phyloP scores from a whole-genome alignment of 2,113 vertebrate species.

The Hippocampus abdominalis region DNA sequence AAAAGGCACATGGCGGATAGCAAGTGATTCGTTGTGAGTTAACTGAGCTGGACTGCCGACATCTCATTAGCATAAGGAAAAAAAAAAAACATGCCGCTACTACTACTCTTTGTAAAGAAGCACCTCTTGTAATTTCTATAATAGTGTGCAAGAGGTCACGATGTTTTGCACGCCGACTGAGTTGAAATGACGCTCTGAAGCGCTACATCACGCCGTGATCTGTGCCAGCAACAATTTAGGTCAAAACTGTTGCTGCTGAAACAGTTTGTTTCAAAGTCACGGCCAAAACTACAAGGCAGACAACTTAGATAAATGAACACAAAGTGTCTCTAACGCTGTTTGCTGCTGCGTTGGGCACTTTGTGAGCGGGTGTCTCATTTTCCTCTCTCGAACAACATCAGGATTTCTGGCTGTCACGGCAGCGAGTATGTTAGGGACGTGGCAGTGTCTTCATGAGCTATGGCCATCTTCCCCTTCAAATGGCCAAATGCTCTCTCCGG shows the following conservation, averaged over 20 bases:
- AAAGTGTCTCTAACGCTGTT: background rate
- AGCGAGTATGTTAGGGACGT: background rate
- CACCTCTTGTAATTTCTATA: too few species aligned
- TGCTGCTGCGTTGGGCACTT: background rate
- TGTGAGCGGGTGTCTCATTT: background rate
- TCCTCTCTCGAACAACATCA: background rate
- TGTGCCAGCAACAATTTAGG: background rate
- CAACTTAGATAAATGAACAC: background rate
- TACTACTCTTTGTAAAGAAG: too few species aligned
- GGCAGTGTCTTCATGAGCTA: background rate
- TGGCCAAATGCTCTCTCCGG: background rate
- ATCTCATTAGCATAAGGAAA: too few species aligned
- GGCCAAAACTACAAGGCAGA: background rate
- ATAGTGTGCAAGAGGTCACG: too few species aligned
- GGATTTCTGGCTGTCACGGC: background rate
- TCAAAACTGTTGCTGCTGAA: background rate
- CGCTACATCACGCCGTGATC: background rate
- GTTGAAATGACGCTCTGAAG: background rate
- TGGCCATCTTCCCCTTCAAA: background rate
- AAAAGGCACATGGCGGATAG: too few species aligned
- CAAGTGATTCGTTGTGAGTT: too few species aligned
- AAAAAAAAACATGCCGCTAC: too few species aligned
- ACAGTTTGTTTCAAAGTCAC: background rate
- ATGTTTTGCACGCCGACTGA: background rate
- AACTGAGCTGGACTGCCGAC: too few species aligned